A percentile compares a stretch with the other conserved stretches of the same genome.
Evolutionary conservation across 2,888 invertebrate species (phyloP).

Genomic region (Noctua comes): DNA sequence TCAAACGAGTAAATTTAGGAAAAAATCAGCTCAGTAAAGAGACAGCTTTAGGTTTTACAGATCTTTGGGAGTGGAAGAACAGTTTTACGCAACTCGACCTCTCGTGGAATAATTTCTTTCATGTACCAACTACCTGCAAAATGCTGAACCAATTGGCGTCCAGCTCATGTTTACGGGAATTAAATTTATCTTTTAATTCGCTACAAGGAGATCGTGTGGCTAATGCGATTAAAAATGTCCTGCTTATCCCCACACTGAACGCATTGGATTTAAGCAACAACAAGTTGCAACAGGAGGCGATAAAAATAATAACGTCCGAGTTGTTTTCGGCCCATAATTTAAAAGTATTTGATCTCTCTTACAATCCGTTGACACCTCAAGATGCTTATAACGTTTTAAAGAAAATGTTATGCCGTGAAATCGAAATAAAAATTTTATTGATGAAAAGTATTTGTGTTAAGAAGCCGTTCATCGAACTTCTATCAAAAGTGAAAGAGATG

Average conservation of each 20-base stretch:
- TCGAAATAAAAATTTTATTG: constrained; percentile 71
- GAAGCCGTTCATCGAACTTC: constrained; percentile 65
- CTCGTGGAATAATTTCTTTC: constrained; percentile 73
- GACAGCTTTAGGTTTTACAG: constrained; percentile 68
- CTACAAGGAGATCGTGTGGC: constrained; percentile 70
- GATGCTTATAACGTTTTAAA: constrained; percentile 69
- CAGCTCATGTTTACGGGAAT: constrained; percentile 66
- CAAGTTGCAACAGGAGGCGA: constrained; percentile 67
- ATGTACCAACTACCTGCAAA: constrained; percentile 62
- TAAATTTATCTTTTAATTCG: constrained; percentile 74
- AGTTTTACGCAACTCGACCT: constrained; percentile 72
- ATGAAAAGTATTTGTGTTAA: constrained; percentile 72
- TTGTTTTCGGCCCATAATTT: constrained; percentile 70
- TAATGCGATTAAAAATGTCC: constrained; percentile 63
- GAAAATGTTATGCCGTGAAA: constrained; percentile 60
- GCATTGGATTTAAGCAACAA: constrained; percentile 73
- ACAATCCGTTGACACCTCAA: constrained; percentile 70
- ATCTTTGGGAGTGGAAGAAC: constrained; percentile 68
- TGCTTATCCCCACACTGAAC: constrained; percentile 66
- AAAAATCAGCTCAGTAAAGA: constrained; percentile 69
- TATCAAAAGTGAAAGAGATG: constrained; percentile 68
- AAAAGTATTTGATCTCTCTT: constrained; percentile 72
- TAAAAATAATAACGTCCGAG: constrained; percentile 61
- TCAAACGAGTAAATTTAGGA: constrained; percentile 69
- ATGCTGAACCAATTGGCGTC: constrained; percentile 68